Percentiles rank a stretch among this genome's conserved stretches.
phyloP scores from a whole-genome alignment of 2,888 invertebrate genomes.

The Lucinisca nassula region DNA sequence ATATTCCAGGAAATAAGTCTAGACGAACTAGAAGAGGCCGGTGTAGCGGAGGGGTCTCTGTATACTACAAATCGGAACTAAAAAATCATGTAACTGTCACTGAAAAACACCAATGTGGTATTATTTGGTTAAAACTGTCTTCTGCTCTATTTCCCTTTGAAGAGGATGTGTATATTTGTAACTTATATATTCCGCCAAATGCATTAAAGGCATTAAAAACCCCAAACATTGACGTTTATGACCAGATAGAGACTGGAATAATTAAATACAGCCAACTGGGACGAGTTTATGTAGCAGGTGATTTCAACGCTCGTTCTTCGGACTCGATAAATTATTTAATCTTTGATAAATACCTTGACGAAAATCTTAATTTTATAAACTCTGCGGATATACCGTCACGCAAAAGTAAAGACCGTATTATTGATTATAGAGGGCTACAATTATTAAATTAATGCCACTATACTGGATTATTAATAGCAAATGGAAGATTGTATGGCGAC shows the following conservation, averaged over 20 bases:
- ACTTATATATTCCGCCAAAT: conserved; percentile 9
- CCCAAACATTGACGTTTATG: conserved; percentile 3
- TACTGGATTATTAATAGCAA: background rate
- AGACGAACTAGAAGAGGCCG: background rate
- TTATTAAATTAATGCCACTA: background rate
- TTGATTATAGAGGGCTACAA: background rate
- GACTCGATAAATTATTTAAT: background rate
- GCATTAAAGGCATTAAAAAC: background rate
- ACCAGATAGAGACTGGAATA: background rate
- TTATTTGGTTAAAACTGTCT: background rate
- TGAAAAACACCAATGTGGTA: background rate
- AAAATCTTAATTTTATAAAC: background rate
- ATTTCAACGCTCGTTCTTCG: conserved; percentile 5
- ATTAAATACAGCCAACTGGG: background rate
- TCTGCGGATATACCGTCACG: background rate
- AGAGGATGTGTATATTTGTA: background rate
- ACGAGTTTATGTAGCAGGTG: conserved; percentile 8
- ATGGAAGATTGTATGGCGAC: background rate
- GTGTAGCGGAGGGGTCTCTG: background rate
- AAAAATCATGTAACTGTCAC: background rate
- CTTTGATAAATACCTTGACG: conserved; percentile 1
- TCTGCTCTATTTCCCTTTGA: background rate
- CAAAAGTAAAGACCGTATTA: background rate
- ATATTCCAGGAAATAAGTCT: background rate
- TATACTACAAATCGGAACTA: background rate